Evolutionary conservation across 2,797 vertebrate species (phyloP), one percentile per base, ranked within the genome.

Genomic region (Chlorospingus flavigularis): DNA sequence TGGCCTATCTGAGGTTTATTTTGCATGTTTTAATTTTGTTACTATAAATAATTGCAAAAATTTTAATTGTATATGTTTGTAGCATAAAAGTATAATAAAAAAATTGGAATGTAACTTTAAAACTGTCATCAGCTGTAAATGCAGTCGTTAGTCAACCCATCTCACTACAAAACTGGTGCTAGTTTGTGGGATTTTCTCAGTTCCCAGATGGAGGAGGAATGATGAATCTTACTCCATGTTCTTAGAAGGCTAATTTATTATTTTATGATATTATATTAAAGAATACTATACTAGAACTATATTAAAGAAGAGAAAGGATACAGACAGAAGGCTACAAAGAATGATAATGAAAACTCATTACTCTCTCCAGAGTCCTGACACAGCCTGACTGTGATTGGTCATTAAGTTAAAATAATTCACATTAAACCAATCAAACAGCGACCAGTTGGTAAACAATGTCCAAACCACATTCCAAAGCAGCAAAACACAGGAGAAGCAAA

Each of bases 1-100:
- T 0, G 21, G n/a, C 58, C n/a, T 35, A 12, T 78, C 47, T 72
- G 39, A 58, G 51, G 24, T 93, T 93, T 89, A 88, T 91, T 86
- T 92, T 77, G 13, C 33, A 5, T 72, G 39, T 65, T 95, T 87
- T 79, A 89, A 79, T 89, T 94, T 86, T 74, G 61, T 35, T 72
- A 40, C 13, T 13, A 74, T 57, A 88, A 83, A 76, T 89, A 90
- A 81, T 77, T 57, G 53, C 12, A 6, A 71, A 65, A 23, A 25
- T 26, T 37, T 57, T 50, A 94, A 26, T 48, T 42, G 43, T 53
- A 5, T n/a, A 7, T 5, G 13, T 78, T 68, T 55, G 48, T 14
- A 70, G 60, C 40, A 28, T 74, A 48, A 80, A 82, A 84, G n/a
- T 33, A 53, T 14, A 68, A 45, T 58, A 33, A 85, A 85, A 74